Percentiles rank a stretch among this genome's conserved stretches.
Evolutionary conservation across 1,140 invertebrate species (phyloP).

Genomic region (Ceratosolen fusciceps): DNA sequence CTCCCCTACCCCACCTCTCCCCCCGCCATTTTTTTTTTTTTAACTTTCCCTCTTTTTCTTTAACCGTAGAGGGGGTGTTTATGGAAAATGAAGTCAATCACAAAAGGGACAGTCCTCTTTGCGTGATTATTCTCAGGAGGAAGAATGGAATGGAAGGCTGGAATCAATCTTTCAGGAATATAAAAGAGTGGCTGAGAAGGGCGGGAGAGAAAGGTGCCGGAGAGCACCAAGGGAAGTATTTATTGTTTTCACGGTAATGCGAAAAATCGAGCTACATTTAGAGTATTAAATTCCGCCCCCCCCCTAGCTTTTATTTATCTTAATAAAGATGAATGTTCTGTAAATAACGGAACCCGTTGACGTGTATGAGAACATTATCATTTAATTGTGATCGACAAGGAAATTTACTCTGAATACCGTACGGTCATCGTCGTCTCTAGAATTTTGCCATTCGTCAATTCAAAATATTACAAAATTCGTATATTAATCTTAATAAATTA

Average conservation of each 20-base stretch:
- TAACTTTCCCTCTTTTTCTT: no score
- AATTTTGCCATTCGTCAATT: no score
- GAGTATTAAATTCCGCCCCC: not conserved
- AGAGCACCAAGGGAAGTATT: not conserved
- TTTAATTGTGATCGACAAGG: no score
- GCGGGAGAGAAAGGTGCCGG: no score
- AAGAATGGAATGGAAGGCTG: conserved; percentile 1
- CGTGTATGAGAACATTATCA: not conserved
- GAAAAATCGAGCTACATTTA: not conserved
- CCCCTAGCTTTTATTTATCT: not conserved
- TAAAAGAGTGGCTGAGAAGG: no score
- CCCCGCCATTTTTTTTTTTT: no score
- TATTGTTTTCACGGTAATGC: not conserved
- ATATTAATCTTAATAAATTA: no score
- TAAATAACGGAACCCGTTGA: not conserved
- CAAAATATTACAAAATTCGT: no score
- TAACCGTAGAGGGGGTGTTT: conserved; percentile 28
- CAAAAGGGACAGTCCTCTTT: conserved; percentile 16
- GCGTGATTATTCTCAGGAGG: conserved; percentile 24
- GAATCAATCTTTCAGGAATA: conserved; percentile 42
- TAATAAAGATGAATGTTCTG: not conserved
- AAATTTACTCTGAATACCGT: not conserved
- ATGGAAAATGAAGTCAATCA: conserved; percentile 42
- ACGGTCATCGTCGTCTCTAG: no score
- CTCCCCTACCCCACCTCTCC: no score